Base-by-base conservation (phyloP, 2,113 vertebrate genomes). In the Coreoperca whiteheadi region DNA sequence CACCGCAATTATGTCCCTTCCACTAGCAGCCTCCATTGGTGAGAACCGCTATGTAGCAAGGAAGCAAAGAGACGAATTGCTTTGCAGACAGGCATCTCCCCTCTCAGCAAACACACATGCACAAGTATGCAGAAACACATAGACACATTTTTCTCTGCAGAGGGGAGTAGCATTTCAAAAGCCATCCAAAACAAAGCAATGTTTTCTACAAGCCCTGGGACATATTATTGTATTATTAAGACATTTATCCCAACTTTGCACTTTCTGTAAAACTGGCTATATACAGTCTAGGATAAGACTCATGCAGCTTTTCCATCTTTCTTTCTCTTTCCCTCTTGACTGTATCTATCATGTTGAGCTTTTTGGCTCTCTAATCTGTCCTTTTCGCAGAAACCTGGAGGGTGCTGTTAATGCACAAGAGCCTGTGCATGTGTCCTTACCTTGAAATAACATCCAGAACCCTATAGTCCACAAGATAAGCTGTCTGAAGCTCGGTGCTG, bases 381-480 rank as follows among this genome's bases (percentile, higher is more conserved):
- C 77, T 63, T 66, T 77, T 66, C 50, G 48, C 25, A 39, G 12
- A 85, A 63, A 80, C 41, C 57, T 77, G 60, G 39, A 66, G 46
- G 64, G 64, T 76, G 64, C 54, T 34, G 43, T 75, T 23, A 48
- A 81, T 60, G 51, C 60, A 48, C 61, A 70, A 66, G 59, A 86
- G 83, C 23, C 53, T 0, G 4, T 46, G 46, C 30, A 86, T 67
- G 46, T 61, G 67, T 81, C 30, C 95, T 95, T 95, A 96, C 95
- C 95, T 96, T 91, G 16, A 87, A 87, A 90, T 85, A 64, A 51
- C 73, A 86, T 88, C 84, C 79, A 81, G 88, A 85, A 89, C 81
- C 83, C 79, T 86, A 92, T 90, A 93, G 91, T 95, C 93, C 94
- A 92, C 81, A 75, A 87, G 79, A 86, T 67, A 74, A 93, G 75